Base-by-base conservation (phyloP, 2,888 invertebrate genomes). In the Drosophila subquinaria region DNA sequence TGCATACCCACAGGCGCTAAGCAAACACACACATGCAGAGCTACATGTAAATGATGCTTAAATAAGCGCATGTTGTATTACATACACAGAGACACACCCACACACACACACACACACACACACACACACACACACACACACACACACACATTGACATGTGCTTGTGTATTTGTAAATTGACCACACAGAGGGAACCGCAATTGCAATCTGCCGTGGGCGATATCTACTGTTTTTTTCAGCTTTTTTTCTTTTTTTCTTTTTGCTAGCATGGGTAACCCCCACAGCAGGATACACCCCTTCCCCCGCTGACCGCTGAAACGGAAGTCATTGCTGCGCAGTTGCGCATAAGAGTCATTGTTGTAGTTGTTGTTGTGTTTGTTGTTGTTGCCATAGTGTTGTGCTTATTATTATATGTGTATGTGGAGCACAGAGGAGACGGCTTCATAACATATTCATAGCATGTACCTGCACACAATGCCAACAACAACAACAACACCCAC, bases 391-490 rank as follows among this genome's bases (percentile, higher is more conserved):
- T 77, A 72, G 78, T 69, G 65, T 36, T 80, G 63, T 64, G 73
- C 70, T 77, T 74, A 76, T 69, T 74, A 76, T 69, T 68, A 70
- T 71, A 62, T 67, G 68, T 72, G 53, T 60, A 62, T 66, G 73
- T 73, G 56, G 79, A 72, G 72, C 76, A 80, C 68, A 68, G 69
- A 71, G 69, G 68, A 57, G 38, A 20, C 42, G 43, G 71, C 69
- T 72, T 79, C 76, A 88, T 88, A 77, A 84, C 82, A 88, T 84
- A 88, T 87, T 88, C 89, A 87, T 87, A 70, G 81, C 76, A 73
- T 81, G 84, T 82, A 73, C 71, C 79, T 81, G 83, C 65, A 71
- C 77, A 73, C 47, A 71, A 55, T 42, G 60, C 59, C 47, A 72
- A 51, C 55, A 68, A 43, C 60, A 68, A 43, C 60, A 67, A 27